Conservation (phyloP, 2,797 vertebrate genomes). For the Naso thynnoides region DNA sequence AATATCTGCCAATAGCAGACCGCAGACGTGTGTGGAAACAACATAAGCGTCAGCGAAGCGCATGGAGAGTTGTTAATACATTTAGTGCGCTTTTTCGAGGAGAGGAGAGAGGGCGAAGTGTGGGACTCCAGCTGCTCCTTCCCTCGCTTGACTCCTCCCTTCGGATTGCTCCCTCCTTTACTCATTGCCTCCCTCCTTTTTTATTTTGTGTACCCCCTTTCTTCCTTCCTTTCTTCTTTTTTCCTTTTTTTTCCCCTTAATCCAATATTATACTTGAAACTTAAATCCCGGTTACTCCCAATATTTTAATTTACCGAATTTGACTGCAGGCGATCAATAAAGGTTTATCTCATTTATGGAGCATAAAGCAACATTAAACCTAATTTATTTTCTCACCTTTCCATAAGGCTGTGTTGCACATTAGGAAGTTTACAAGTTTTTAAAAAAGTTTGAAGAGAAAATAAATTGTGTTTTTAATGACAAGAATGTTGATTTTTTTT, state of each 20-base stretch:
- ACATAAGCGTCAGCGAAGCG: conserved; percentile 69
- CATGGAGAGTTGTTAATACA: conserved; percentile 79
- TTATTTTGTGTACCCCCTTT: conserved; percentile 56
- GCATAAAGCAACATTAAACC: background rate
- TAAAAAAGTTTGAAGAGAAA: background rate
- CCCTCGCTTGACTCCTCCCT: conserved; percentile 88
- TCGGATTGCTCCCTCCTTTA: conserved; percentile 81
- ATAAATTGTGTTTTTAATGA: background rate
- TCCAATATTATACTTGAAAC: conserved; percentile 13
- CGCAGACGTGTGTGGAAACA: conserved; percentile 67
- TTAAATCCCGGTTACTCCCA: background rate
- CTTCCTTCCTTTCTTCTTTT: conserved; percentile 2
- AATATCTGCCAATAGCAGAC: conserved; percentile 67
- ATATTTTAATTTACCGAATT: background rate
- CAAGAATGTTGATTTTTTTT: background rate
- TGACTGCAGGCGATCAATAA: background rate
- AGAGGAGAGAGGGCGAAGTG: conserved; percentile 81
- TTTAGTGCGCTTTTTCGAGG: conserved; percentile 81
- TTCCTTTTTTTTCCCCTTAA: background rate
- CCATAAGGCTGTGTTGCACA: background rate
- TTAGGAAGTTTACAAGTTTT: background rate
- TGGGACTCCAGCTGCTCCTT: conserved; percentile 86
- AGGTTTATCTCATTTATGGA: background rate
- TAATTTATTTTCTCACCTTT: background rate
- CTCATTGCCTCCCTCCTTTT: conserved; percentile 71